Evolutionary conservation across 2,113 vertebrate species (phyloP).

Genomic region (Megatriorchis doriae): DNA sequence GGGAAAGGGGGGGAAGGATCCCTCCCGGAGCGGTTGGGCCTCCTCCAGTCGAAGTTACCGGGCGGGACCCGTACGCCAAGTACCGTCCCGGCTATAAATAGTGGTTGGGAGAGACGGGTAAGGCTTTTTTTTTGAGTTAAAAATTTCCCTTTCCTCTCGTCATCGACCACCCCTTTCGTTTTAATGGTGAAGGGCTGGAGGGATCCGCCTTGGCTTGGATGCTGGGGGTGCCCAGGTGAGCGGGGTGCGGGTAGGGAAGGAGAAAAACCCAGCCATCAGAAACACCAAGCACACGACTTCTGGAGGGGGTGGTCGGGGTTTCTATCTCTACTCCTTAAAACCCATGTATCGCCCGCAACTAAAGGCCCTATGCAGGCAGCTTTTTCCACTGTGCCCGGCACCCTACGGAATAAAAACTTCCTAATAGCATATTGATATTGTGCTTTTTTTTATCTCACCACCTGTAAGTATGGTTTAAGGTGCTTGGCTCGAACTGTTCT

Average conservation of each 20-base stretch:
- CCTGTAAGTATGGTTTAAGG: background rate
- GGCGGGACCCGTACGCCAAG: background rate
- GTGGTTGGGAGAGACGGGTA: background rate
- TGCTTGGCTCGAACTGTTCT: background rate
- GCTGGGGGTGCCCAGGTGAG: background rate
- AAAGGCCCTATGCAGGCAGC: background rate
- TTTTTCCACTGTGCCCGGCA: background rate
- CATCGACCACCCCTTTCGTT: background rate
- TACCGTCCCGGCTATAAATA: slow-evolving; percentile 30
- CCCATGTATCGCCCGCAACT: background rate
- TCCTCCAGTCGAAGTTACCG: slow-evolving; percentile 11
- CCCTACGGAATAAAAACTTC: background rate
- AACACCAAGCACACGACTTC: background rate
- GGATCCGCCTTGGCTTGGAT: background rate
- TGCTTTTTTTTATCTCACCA: background rate
- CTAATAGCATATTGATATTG: background rate
- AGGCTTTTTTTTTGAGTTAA: background rate
- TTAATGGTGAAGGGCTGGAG: background rate
- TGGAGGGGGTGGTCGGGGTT: background rate
- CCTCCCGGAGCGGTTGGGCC: background rate
- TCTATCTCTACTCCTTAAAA: background rate
- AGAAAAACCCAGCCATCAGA: background rate
- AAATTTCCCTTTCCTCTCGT: background rate
- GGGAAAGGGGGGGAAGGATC: background rate
- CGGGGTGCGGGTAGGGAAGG: background rate